A percentile compares a stretch with the other conserved stretches of the same genome.
These are phyloP conservation scores for Melanogrammus aeglefinus DNA, from an alignment of 2,797 vertebrate species.

Conservation along the genomic window DNA sequence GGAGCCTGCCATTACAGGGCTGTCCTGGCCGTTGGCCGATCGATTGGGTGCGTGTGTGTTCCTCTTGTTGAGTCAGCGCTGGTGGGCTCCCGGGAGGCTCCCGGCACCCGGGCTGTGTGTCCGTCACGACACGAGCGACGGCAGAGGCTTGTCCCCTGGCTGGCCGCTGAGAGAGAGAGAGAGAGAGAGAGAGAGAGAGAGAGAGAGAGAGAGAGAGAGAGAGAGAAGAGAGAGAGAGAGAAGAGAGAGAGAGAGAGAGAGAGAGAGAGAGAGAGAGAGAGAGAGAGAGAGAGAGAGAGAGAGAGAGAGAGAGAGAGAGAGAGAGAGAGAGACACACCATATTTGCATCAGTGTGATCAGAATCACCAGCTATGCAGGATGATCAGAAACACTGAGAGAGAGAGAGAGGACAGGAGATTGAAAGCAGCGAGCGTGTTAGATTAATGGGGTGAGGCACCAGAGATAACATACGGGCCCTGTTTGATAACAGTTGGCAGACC, in stretches of 20 bases:
- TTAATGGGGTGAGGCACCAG: not conserved
- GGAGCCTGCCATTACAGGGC: not conserved
- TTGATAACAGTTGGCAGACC: not conserved
- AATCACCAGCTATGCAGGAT: no score
- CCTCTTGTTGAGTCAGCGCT: constrained; percentile 54
- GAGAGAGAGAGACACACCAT: no score
- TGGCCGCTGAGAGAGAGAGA: constrained; percentile 24
- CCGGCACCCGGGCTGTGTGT: constrained; percentile 35
- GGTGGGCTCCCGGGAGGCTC: constrained; percentile 37
- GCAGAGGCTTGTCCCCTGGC: constrained; percentile 36
- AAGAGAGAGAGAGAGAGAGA: no score
- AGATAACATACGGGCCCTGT: not conserved
- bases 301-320: no score
- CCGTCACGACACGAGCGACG: constrained; percentile 48
- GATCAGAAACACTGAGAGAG: no score
- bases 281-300: no score
- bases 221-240: no score
- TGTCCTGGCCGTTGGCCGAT: not conserved
- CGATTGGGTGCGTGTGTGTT: not conserved
- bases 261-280: no score
- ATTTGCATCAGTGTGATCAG: no score
- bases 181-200: constrained; percentile 24
- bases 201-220: not conserved
- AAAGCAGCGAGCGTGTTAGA: not conserved
- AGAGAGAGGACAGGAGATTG: not conserved